Conservation (phyloP, 2,888 invertebrate genomes). For the Hypercompe scribonia region DNA sequence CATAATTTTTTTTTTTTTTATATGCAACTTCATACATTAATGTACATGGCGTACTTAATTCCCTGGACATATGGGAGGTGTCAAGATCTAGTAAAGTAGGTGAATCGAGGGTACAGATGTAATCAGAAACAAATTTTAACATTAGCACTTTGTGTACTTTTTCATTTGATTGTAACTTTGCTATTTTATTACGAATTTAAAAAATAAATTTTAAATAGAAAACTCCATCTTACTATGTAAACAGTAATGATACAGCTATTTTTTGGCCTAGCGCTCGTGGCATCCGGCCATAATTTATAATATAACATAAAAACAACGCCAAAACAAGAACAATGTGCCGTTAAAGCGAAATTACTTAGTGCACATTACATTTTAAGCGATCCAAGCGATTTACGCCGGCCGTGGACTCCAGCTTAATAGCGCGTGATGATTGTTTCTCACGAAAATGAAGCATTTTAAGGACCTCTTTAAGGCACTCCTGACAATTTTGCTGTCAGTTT, state of each 20-base stretch:
- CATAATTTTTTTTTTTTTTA: too few relatives aligned
- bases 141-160: too few relatives aligned
- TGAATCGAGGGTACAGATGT: too few relatives aligned
- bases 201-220: too few relatives aligned
- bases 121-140: too few relatives aligned
- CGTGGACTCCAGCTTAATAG: constrained; percentile 38
- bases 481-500: background rate
- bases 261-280: background rate
- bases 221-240: background rate
- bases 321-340: constrained; percentile 29
- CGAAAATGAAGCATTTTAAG: constrained; percentile 48
- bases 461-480: background rate
- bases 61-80: too few relatives aligned
- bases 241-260: background rate
- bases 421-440: constrained; percentile 51
- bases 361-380: constrained; percentile 36
- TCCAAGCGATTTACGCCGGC: constrained; percentile 23
- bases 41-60: too few relatives aligned
- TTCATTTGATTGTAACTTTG: too few relatives aligned
- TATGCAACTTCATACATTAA: too few relatives aligned
- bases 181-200: too few relatives aligned
- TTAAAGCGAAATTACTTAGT: constrained; percentile 51
- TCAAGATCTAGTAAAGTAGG: too few relatives aligned
- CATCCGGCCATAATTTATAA: constrained; percentile 10
- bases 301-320: constrained; percentile 29